Conservation (phyloP, 1,140 invertebrate species). For the Aphis craccivora region DNA sequence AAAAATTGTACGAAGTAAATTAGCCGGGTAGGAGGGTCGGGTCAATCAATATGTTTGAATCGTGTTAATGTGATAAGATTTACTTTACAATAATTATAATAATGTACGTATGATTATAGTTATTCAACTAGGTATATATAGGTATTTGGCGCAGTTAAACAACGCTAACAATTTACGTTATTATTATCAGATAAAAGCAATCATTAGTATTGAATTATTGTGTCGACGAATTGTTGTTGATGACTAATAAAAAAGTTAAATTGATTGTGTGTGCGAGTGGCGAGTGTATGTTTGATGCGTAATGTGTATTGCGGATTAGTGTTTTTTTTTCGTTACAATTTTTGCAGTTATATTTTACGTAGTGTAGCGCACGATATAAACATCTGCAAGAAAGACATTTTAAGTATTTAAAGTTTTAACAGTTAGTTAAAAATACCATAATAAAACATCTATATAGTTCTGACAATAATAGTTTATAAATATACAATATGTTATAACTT, state of each 20-base stretch:
- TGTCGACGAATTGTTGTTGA: background rate
- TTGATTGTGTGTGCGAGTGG: background rate
- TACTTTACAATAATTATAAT: background rate
- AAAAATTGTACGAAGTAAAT: background rate
- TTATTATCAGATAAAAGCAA: background rate
- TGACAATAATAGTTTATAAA: background rate
- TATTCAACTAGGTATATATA: background rate
- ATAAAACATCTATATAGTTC: background rate
- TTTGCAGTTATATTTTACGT: background rate
- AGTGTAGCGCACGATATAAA: background rate
- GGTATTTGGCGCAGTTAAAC: background rate
- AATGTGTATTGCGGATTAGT: background rate
- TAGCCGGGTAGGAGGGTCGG: background rate
- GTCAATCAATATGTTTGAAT: background rate
- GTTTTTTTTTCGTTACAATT: background rate
- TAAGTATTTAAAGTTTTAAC: background rate
- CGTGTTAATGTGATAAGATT: background rate
- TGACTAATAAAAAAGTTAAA: background rate
- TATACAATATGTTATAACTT: background rate
- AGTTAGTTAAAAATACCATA: background rate
- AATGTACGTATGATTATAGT: background rate
- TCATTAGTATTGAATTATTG: background rate
- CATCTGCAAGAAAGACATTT: background rate
- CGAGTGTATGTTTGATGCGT: background rate
- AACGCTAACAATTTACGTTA: background rate